Evolutionary conservation across 2,797 vertebrate genomes (phyloP).

Genomic region (Acrossocheilus wenchowensis): DNA sequence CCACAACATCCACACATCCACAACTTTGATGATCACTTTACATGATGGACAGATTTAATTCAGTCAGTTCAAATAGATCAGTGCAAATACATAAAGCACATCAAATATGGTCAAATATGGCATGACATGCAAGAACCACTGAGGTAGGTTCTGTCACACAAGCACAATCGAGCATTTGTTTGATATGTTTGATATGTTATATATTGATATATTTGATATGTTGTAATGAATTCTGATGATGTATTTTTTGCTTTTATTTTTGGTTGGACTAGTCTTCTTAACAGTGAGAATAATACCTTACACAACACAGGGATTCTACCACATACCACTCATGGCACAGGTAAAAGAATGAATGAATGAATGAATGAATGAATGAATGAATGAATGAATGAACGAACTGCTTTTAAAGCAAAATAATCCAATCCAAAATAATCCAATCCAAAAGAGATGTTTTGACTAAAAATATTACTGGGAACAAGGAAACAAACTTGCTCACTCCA

Average conservation of each 20-base stretch:
- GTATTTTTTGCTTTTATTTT: background rate
- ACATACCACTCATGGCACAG: background rate
- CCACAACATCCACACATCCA: background rate
- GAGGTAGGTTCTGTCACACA: background rate
- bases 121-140: background rate
- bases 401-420: background rate
- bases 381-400: background rate
- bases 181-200: background rate
- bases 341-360: background rate
- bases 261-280: background rate
- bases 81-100: background rate
- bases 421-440: background rate
- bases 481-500: background rate
- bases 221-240: background rate
- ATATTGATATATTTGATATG: background rate
- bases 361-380: background rate
- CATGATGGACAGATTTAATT: background rate
- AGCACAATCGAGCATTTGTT: background rate
- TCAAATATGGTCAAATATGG: background rate
- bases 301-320: background rate
- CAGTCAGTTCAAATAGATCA: background rate
- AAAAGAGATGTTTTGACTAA: background rate
- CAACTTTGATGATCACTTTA: background rate
- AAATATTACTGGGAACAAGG: background rate
- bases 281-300: background rate